Percentiles rank a stretch among this genome's conserved stretches.
Conservation (phyloP, 2,113 vertebrate genomes). For the Thamnaconus septentrionalis region DNA sequence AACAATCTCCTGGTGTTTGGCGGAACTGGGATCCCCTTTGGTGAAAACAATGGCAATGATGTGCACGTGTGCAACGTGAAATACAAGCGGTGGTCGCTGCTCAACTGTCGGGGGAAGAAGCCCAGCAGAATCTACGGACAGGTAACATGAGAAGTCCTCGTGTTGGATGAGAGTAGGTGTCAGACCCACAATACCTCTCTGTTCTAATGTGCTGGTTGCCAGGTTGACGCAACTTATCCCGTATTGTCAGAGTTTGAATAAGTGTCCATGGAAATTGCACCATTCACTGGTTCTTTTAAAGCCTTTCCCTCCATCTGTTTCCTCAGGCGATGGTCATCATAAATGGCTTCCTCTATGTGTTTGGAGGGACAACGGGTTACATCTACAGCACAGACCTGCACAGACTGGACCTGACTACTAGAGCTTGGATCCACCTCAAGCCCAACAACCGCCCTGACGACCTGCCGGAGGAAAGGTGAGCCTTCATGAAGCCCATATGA, state of each 20-base stretch:
- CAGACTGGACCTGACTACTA: constrained; percentile 91
- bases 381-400: constrained; percentile 98
- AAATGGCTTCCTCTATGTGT: constrained; percentile 93
- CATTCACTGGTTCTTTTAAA: neutral
- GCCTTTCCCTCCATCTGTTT: constrained; percentile 4
- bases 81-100: constrained; percentile 94
- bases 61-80: constrained; percentile 97
- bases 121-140: constrained; percentile 96
- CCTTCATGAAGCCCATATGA: neutral
- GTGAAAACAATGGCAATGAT: constrained; percentile 95
- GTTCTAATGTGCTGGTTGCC: too few species aligned
- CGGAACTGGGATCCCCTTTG: constrained; percentile 95
- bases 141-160: constrained; percentile 69
- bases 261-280: too few species aligned
- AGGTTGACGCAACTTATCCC: too few species aligned
- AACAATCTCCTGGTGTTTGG: constrained; percentile 97
- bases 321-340: constrained; percentile 97
- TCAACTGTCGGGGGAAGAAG: constrained; percentile 95
- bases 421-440: constrained; percentile 95
- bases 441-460: constrained; percentile 93
- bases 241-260: too few species aligned
- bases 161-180: neutral
- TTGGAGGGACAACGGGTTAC: constrained; percentile 96
- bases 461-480: constrained; percentile 92
- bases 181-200: too few species aligned